Conservation (phyloP, 2,888 invertebrate species). For the Morpho deidamia region DNA sequence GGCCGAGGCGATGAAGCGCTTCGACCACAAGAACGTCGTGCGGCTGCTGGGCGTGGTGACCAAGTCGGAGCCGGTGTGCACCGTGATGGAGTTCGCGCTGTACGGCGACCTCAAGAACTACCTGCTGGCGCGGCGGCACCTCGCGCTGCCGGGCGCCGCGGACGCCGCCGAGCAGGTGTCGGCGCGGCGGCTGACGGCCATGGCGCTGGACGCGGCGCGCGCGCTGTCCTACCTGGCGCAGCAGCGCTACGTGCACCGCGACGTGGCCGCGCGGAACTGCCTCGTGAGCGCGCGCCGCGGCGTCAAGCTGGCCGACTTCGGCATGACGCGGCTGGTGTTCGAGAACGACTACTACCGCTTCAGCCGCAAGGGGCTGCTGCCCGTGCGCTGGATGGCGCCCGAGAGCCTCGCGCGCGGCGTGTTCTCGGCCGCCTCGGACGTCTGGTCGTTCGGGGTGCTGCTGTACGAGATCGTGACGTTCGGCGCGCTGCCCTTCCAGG, state of each 20-base stretch:
- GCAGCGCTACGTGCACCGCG: conserved; percentile 92
- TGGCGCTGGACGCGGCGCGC: conserved; percentile 92
- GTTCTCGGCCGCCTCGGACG: conserved; percentile 91
- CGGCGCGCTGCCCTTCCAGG: conserved; percentile 94
- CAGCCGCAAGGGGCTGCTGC: conserved; percentile 91
- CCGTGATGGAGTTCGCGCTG: conserved; percentile 96
- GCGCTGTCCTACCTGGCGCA: conserved; percentile 91
- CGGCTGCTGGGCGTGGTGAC: conserved; percentile 91
- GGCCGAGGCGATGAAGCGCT: conserved; percentile 96
- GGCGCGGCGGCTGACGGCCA: conserved; percentile 86
- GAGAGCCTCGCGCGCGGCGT: conserved; percentile 90
- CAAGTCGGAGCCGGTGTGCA: conserved; percentile 91
- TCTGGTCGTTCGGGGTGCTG: conserved; percentile 94
- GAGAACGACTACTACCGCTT: conserved; percentile 95
- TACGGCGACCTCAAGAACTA: conserved; percentile 95
- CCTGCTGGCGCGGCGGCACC: conserved; percentile 89
- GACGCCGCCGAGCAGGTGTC: conserved; percentile 87
- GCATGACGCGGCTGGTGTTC: conserved; percentile 93
- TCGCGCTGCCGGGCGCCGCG: conserved; percentile 88
- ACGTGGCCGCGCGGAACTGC: conserved; percentile 89
- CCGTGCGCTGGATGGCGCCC: conserved; percentile 96
- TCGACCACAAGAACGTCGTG: conserved; percentile 93
- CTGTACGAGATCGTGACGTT: conserved; percentile 94
- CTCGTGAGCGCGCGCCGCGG: conserved; percentile 85
- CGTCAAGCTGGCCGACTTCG: conserved; percentile 92